phyloP scores from a whole-genome alignment of 2,113 vertebrate species.

The Caranx melampygus region DNA sequence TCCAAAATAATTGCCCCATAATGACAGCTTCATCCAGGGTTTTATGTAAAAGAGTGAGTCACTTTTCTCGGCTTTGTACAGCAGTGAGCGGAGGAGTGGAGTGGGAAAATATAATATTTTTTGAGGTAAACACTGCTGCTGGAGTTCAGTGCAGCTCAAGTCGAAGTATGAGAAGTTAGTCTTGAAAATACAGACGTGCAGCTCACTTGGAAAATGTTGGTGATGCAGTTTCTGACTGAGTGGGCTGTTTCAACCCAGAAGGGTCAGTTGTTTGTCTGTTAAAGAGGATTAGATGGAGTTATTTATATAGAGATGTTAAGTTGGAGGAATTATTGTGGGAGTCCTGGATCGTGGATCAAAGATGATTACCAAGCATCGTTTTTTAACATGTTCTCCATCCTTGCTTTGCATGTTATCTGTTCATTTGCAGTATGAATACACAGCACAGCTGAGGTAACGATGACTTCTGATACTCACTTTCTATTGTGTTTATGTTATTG shows the following conservation, averaged over 20 bases:
- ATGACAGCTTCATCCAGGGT: constrained; percentile 61
- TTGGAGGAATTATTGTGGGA: neutral
- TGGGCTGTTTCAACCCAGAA: neutral
- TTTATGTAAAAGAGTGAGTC: constrained; percentile 66
- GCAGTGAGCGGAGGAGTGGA: constrained; percentile 42
- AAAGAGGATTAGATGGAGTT: neutral
- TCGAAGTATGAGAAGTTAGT: constrained; percentile 39
- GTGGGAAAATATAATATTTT: constrained; percentile 16
- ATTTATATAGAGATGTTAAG: neutral
- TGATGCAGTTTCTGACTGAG: neutral
- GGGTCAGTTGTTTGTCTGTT: neutral
- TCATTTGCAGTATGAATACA: no score
- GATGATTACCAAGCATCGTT: no score
- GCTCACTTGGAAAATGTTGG: constrained; percentile 3
- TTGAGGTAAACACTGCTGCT: constrained; percentile 39
- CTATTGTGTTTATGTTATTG: no score
- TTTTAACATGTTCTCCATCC: no score
- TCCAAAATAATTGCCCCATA: constrained; percentile 62
- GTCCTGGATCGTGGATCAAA: neutral
- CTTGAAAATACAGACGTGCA: constrained; percentile 4
- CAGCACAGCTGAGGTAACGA: no score
- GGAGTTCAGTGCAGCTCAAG: constrained; percentile 29
- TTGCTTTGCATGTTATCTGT: no score
- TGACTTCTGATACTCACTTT: no score
- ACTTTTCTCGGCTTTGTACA: constrained; percentile 57